Base-by-base conservation (phyloP, 2,888 invertebrate species). In the Drosophila affinis region DNA sequence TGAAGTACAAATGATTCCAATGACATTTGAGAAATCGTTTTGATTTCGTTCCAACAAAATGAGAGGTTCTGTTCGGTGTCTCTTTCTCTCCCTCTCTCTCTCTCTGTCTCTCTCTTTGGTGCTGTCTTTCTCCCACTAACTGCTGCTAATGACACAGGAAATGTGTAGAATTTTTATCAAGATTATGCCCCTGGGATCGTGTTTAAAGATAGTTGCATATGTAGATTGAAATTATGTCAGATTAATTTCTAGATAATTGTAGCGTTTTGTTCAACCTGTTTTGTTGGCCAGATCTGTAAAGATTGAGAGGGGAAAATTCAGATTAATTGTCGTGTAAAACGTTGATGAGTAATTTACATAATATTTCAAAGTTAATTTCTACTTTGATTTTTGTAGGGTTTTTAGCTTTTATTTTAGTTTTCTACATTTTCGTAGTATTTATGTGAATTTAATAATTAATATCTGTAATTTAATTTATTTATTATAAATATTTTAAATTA, bases 1-100 rank as follows among this genome's bases (percentile, higher is more conserved):
- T 32, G 55, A 72, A 77, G 63, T 79, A 75, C 70, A 77, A 86
- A 77, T 80, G 72, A 73, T 67, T 52, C 55, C 51, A 64, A 21
- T 57, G 68, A 76, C 75, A 70, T 79, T 75, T 86, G 78, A 87
- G 73, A 80, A 83, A 83, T 81, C 34, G 80, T 54, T 67, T 75
- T 64, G 63, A 77, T 75, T 77, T 62, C 49, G 48, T 48, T 32
- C 45, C 18, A 53, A 53, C 57, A 44, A 77, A 76, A 77, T 71
- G 71, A 67, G 68, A 49, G 67, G 65, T 55, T 65, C 48, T 54
- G 53, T 34, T n/a, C 34, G 2, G 29, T 32, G 21, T 9, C 18
- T 45, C 34, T 17, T 27, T 27, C 24, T 4, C 10, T 4, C 21
- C 0, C 21, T 10, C n/a, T 29, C 14, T 39, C 10, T 39, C 10